Evolutionary conservation across 2,113 vertebrate genomes (phyloP).

Genomic region (Neodon shergylaensis): DNA sequence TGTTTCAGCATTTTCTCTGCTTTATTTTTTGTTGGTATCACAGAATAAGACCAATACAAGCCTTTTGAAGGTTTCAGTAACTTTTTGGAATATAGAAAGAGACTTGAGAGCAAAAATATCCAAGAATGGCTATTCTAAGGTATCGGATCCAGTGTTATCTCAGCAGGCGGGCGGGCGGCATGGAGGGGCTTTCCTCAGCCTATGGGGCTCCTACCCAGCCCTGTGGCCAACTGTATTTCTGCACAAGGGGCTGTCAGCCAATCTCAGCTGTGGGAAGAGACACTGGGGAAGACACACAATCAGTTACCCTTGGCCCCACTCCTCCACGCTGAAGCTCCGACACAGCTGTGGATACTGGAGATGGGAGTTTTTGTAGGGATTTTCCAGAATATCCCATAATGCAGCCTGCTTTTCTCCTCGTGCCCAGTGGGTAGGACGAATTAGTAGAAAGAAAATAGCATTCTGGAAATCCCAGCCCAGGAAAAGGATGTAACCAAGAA

Average conservation of each 20-base stretch:
- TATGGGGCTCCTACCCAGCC: neutral
- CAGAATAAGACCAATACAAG: neutral
- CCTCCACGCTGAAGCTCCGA: neutral
- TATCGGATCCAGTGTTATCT: neutral
- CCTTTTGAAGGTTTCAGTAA: neutral
- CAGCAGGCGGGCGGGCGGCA: neutral
- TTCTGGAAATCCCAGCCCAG: neutral
- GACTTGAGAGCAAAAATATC: neutral
- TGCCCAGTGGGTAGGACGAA: neutral
- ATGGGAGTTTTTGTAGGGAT: conserved; percentile 65
- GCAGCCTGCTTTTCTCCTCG: neutral
- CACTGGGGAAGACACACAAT: rapidly evolving
- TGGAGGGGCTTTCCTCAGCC: neutral
- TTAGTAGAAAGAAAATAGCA: conserved; percentile 45
- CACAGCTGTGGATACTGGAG: neutral
- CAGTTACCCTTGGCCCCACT: neutral
- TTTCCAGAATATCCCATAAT: conserved; percentile 51
- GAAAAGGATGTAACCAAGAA: neutral
- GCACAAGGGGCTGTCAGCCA: neutral
- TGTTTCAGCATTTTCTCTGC: neutral
- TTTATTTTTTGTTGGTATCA: neutral
- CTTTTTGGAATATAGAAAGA: neutral
- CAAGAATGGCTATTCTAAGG: conserved; percentile 6
- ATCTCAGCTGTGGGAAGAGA: neutral
- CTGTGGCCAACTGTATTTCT: neutral